phyloP scores from a whole-genome alignment of 2,888 invertebrate species.

The Ametastegia equiseti region DNA sequence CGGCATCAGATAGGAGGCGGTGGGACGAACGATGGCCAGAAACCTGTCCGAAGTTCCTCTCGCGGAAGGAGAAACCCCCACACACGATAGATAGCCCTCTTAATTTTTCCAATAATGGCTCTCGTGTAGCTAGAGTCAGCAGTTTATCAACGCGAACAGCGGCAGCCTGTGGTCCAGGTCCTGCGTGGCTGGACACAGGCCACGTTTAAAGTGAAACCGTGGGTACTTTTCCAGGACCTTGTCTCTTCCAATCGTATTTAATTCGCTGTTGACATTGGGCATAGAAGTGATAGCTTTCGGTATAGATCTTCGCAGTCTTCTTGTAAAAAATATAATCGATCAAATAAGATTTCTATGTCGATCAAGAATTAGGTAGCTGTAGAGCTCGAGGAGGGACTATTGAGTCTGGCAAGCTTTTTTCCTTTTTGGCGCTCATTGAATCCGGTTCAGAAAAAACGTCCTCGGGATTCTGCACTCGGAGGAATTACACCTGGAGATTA shows the following conservation, averaged over 20 bases:
- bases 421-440: too few relatives aligned
- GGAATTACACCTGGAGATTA: not conserved
- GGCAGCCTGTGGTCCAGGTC: conserved; percentile 53
- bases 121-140: conserved; percentile 62
- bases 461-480: too few relatives aligned
- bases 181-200: conserved; percentile 23
- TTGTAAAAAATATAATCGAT: not conserved
- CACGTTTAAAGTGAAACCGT: not conserved
- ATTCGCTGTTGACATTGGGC: not conserved
- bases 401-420: too few relatives aligned
- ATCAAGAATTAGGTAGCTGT: too few relatives aligned
- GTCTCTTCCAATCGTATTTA: not conserved
- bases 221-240: not conserved
- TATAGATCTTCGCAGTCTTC: not conserved
- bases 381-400: too few relatives aligned
- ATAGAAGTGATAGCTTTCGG: not conserved
- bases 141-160: conserved; percentile 65
- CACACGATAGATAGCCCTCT: conserved; percentile 66
- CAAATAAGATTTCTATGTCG: too few relatives aligned
- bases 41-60: conserved; percentile 1
- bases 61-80: not conserved
- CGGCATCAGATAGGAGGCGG: not conserved
- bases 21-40: not conserved
- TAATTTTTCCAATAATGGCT: conserved; percentile 70
- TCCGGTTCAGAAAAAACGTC: too few relatives aligned